Base-by-base conservation (phyloP, 1,140 invertebrate genomes). In the Leptopilina clavipes region DNA sequence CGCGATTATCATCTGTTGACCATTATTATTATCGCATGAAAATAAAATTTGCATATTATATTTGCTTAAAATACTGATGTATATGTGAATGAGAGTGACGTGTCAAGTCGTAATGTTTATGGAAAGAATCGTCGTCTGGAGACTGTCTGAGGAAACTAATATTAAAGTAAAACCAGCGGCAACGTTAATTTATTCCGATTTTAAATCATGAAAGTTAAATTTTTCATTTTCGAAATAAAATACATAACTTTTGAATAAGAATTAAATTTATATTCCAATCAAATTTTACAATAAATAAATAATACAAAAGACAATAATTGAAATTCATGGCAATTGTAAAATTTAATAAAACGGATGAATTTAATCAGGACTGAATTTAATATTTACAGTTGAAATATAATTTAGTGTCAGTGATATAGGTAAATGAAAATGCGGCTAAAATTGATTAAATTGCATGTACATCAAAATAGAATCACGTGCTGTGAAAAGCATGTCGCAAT, bases 101-200 rank as follows among this genome's bases (percentile, higher is more conserved):
- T 48, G 11, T 48, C 14, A 40, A 9, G 6, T 8, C 5, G 7
- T 48, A 14, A 48, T 14, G 6, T 14, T 48, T n/a, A n/a, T n/a
- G 44, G 44, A 48, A 48, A 48, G 44, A 48, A 48, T 14, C n/a
- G 11, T 48, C 44, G 44, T 48, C 44, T 48, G 44, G 44, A 11
- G n/a, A 48, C 44, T 48, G 44, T 48, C 44, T 48, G 44, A n/a
- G 44, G 44, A 48, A 48, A 48, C 44, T 48, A 48, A 48, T 48
- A 12, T 48, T 48, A 48, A 48, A n/a, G n/a, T 48, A 48, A 48
- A 48, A n/a, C 8, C 10, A 44, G 43, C 43, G 14, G 25, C n/a
- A n/a, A 48, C 44, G 3, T 44, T 44, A 1, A 44, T 44, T 44
- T 44, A 44, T 44, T 44, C 8, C 43, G 12, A 44, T 44, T 31